Base-by-base conservation (phyloP, 2,113 vertebrate species). In the Ophthalmolycus amberensis region DNA sequence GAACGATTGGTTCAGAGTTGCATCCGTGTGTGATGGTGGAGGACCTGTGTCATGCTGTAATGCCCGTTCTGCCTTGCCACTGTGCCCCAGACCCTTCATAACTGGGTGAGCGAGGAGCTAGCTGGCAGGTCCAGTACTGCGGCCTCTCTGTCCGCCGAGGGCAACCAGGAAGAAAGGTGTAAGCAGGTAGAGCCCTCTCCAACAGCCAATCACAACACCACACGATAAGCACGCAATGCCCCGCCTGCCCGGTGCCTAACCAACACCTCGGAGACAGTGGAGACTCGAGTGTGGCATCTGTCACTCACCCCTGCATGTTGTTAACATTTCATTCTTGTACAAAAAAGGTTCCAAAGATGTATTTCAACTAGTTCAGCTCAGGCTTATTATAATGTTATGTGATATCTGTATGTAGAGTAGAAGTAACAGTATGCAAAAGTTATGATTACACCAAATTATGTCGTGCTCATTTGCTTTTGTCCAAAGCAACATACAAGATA, bases 111-210 rank as follows among this genome's bases (percentile, higher is more conserved):
- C 93, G 97, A 98, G 92, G 97, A 98, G 93, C 96, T 96, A 75
- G 94, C 96, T 90, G 91, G 95, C 95, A 97, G 96, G 95, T 94
- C 96, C 95, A 92, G 95, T 82, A 90, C 96, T 72, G 85, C 95
- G 82, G 95, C 97, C 83, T 95, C 94, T 91, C 95, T 97, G 92
- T 96, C 96, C 7, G 93, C 95, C 94, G 97, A 97, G 95, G 94
- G 95, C 94, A 96, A 96, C 95, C 95, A 96, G 95, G 97, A 98
- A 93, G 97, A 98, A 80, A 97, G 96, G 90, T 97, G 98, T 95
- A 98, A 99, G 96, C 97, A 99, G 97, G 97, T 99, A 98, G 97
- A 95, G 87, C 89, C 93, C 93, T 48, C 82, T 66, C 76, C 65
- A 44, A 59, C 67, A 69, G 67, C 84, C 85, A 64, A 74, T 84